Conservation (phyloP, 1,140 invertebrate genomes). For the Drosophila insularis region DNA sequence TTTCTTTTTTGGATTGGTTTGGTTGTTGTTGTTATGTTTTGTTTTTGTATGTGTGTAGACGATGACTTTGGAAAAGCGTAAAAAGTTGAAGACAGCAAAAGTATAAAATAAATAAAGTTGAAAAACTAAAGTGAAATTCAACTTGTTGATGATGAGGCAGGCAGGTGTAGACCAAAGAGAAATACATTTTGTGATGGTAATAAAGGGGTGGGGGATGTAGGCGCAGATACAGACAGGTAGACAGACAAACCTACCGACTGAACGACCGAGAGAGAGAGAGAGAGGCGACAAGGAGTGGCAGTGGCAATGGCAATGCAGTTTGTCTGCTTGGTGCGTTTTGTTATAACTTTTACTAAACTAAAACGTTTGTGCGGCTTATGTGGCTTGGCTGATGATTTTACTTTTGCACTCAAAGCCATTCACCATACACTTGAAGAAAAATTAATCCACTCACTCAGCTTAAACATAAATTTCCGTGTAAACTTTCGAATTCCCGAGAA, state of each 20-base stretch:
- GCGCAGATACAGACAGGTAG: background rate
- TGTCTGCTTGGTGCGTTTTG: conserved; percentile 52
- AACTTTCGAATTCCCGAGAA: too few species aligned
- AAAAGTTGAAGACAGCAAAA: conserved; percentile 66
- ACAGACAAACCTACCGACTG: background rate
- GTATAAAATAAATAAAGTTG: conserved; percentile 69
- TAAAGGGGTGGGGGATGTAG: background rate
- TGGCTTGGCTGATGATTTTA: conserved; percentile 32
- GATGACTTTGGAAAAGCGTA: conserved; percentile 77
- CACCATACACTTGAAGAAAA: conserved; percentile 40
- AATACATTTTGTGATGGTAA: conserved; percentile 24
- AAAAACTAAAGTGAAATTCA: conserved; percentile 76
- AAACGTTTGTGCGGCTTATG: conserved; percentile 17
- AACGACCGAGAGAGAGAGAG: background rate
- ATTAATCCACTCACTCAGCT: background rate
- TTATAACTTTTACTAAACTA: conserved; percentile 73
- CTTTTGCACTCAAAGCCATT: conserved; percentile 30
- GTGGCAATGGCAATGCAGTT: conserved; percentile 45
- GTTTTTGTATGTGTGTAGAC: conserved; percentile 30
- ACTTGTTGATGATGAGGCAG: conserved; percentile 32
- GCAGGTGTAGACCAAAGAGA: conserved; percentile 28
- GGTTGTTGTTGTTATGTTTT: background rate
- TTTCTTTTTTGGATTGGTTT: conserved; percentile 20
- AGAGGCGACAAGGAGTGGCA: conserved; percentile 13
- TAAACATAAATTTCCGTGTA: background rate